Evolutionary conservation across 2,797 vertebrate genomes (phyloP).

Genomic region (Gymnothorax javanicus): DNA sequence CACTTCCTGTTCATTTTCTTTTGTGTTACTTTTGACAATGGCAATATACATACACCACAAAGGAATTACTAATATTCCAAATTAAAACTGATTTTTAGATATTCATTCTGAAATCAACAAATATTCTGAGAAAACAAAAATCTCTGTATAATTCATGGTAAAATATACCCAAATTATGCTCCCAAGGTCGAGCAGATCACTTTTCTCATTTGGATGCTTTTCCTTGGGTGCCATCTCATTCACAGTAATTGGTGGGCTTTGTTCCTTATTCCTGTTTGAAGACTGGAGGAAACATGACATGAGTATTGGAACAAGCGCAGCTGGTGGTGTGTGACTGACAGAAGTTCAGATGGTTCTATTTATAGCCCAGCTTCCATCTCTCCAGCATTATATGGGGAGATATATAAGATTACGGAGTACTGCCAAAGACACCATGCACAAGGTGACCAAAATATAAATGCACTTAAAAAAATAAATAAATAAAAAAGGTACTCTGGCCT

Average conservation of each 20-base stretch:
- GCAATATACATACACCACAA: neutral
- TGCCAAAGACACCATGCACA: conserved; percentile 42
- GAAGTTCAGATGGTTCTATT: conserved; percentile 53
- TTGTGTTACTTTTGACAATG: neutral
- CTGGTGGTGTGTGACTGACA: conserved; percentile 48
- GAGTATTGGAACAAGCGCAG: conserved; percentile 34
- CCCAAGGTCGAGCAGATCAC: neutral
- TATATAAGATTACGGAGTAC: conserved; percentile 52
- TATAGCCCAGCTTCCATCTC: conserved; percentile 46
- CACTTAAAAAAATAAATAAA: too few species aligned
- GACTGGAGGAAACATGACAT: conserved; percentile 23
- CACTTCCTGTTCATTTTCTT: neutral
- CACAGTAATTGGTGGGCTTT: conserved; percentile 25
- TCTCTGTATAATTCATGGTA: neutral
- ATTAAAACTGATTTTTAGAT: neutral
- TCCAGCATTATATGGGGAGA: conserved; percentile 36
- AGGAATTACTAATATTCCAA: neutral
- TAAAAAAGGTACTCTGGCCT: too few species aligned
- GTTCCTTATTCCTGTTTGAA: conserved; percentile 18
- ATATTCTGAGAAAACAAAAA: neutral
- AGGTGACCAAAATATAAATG: conserved; percentile 43
- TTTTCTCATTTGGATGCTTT: conserved; percentile 8
- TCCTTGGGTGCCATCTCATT: neutral
- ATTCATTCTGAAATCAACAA: conserved; percentile 1
- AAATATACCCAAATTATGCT: conserved; percentile 3